phyloP scores from a whole-genome alignment of 2,797 vertebrate species.

The Rhabdophis nuchalis region DNA sequence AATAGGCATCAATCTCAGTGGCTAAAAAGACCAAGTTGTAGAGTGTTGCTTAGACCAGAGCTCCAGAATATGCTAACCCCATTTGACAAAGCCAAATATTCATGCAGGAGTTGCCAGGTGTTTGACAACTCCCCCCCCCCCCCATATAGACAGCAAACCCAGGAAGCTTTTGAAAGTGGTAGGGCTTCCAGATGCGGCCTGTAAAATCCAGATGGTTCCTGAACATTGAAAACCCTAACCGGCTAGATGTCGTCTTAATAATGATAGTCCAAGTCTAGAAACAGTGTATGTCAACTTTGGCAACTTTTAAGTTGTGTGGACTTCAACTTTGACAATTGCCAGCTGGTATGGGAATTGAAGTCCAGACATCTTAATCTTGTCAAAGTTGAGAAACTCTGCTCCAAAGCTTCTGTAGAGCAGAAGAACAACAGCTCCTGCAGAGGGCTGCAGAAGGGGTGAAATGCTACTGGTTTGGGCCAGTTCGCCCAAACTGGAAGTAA shows the following conservation, averaged over 20 bases:
- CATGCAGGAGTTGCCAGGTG: neutral
- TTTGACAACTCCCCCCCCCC: neutral
- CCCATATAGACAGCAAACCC: neutral
- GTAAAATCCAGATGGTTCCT: neutral
- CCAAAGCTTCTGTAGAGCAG: neutral
- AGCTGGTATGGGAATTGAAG: neutral
- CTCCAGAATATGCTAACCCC: neutral
- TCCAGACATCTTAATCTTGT: neutral
- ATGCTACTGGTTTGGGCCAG: too few species aligned
- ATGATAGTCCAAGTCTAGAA: neutral
- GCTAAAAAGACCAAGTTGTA: neutral
- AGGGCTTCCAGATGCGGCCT: neutral
- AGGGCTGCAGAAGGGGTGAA: too few species aligned
- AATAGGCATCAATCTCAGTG: neutral
- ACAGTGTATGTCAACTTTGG: neutral
- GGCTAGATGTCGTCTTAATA: neutral
- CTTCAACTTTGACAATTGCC: neutral
- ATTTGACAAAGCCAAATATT: neutral
- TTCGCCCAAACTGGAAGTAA: too few species aligned
- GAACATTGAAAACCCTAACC: neutral
- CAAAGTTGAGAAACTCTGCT: neutral
- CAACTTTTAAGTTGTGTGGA: neutral
- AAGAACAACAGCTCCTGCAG: neutral
- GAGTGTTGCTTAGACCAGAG: neutral
- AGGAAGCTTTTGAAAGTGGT: neutral